phyloP scores from a whole-genome alignment of 2,888 invertebrate species.

The Argynnis bischoffii region DNA sequence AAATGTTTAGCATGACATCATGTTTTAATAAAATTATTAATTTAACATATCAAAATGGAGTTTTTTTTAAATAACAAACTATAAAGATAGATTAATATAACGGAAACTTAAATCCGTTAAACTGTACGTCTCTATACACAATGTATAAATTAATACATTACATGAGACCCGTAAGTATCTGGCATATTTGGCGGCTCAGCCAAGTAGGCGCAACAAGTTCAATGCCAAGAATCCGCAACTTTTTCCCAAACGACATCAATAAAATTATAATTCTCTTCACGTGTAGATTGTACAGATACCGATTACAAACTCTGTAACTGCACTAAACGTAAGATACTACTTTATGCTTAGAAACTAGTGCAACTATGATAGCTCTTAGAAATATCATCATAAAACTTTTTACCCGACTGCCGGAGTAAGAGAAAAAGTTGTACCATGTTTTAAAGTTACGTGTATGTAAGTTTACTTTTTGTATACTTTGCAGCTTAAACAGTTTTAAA shows the following conservation, averaged over 20 bases:
- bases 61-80: background rate
- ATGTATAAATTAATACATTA: conserved; percentile 29
- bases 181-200: conserved; percentile 67
- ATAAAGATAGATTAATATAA: conserved; percentile 1
- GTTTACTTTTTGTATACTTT: too few relatives aligned
- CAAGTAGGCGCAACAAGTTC: conserved; percentile 73
- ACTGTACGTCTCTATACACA: conserved; percentile 14
- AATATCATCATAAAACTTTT: background rate
- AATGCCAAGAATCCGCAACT: conserved; percentile 72
- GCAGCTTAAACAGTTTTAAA: too few relatives aligned
- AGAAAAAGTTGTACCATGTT: too few relatives aligned
- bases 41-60: too few relatives aligned
- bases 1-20: too few relatives aligned
- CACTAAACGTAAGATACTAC: conserved; percentile 14
- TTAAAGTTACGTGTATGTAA: too few relatives aligned
- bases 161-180: conserved; percentile 26
- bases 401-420: too few relatives aligned
- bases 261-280: conserved; percentile 51
- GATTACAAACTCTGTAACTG: conserved; percentile 22
- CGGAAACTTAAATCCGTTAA: conserved; percentile 14
- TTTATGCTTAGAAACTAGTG: background rate
- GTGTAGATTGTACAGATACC: conserved; percentile 27
- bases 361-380: background rate
- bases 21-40: too few relatives aligned
- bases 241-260: conserved; percentile 52